Evolutionary conservation across 2,888 invertebrate species (phyloP).

Genomic region (Orthosia cruda): DNA sequence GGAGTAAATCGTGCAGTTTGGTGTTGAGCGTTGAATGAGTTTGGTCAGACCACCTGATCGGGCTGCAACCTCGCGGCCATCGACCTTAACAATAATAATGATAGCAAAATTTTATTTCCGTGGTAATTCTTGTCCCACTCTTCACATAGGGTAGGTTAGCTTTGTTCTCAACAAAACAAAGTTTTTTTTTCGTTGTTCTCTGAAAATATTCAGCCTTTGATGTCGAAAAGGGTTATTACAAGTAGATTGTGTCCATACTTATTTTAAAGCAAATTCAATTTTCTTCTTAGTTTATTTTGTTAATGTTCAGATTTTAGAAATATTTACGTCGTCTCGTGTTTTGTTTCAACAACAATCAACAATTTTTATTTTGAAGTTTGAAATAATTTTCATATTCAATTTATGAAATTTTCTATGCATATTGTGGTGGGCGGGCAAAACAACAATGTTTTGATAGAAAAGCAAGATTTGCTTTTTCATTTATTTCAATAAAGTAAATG

Average conservation of each 20-base stretch:
- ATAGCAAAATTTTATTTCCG: neutral
- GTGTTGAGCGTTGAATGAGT: no score
- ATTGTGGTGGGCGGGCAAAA: neutral
- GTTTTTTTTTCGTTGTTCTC: neutral
- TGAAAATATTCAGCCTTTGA: neutral
- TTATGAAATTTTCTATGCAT: neutral
- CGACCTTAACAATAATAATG: no score
- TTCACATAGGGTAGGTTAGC: neutral
- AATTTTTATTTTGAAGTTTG: neutral
- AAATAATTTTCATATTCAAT: constrained; percentile 18
- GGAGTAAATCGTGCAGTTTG: no score
- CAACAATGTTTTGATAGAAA: neutral
- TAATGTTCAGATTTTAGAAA: constrained; percentile 2
- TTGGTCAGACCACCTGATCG: no score
- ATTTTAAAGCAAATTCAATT: neutral
- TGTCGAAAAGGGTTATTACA: neutral
- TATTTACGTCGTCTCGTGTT: neutral
- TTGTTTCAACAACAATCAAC: constrained; percentile 11
- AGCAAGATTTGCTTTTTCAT: neutral
- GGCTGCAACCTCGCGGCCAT: no score
- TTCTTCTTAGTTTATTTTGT: constrained; percentile 6
- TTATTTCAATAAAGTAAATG: neutral
- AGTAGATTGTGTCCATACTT: neutral
- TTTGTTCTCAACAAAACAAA: neutral
- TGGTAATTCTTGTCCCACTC: neutral